phyloP scores from a whole-genome alignment of 2,888 invertebrate species.

The Minunthozetes semirufus region DNA sequence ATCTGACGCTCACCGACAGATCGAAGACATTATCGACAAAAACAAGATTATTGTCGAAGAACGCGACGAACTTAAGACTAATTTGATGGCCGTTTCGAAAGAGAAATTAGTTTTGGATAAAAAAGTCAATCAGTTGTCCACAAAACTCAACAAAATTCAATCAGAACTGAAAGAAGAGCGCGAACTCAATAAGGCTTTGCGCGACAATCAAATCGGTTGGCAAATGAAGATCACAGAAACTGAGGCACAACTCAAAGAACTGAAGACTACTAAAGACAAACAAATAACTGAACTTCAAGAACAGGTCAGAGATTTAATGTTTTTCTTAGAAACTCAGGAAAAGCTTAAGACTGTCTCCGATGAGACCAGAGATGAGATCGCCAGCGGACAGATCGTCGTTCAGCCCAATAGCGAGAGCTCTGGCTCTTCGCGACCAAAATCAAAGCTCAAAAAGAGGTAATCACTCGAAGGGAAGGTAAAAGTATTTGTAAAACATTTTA shows the following conservation, averaged over 20 bases:
- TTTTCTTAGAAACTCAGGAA: conserved; percentile 82
- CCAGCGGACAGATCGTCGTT: conserved; percentile 41
- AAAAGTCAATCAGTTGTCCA: conserved; percentile 52
- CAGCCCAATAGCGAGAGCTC: not conserved
- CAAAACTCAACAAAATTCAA: conserved; percentile 59
- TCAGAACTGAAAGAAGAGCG: conserved; percentile 73
- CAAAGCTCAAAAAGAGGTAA: conserved; percentile 22
- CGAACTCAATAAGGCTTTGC: conserved; percentile 69
- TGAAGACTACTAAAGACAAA: conserved; percentile 49
- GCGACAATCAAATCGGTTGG: conserved; percentile 66
- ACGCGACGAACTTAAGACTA: conserved; percentile 42
- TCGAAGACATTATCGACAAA: conserved; percentile 54
- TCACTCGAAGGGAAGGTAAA: not conserved
- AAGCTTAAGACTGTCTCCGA: conserved; percentile 48
- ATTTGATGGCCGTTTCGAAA: conserved; percentile 50
- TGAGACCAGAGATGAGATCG: conserved; percentile 42
- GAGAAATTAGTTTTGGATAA: conserved; percentile 66
- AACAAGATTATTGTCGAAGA: conserved; percentile 54
- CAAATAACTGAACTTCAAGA: conserved; percentile 80
- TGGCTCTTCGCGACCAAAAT: conserved; percentile 14
- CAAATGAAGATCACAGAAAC: conserved; percentile 58
- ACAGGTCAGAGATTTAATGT: conserved; percentile 92
- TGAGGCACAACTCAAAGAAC: conserved; percentile 52
- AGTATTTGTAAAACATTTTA: conserved; percentile 13
- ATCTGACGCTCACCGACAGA: conserved; percentile 43